Evolutionary conservation across 2,113 vertebrate genomes (phyloP).

Genomic region (Lipophrys pholis): DNA sequence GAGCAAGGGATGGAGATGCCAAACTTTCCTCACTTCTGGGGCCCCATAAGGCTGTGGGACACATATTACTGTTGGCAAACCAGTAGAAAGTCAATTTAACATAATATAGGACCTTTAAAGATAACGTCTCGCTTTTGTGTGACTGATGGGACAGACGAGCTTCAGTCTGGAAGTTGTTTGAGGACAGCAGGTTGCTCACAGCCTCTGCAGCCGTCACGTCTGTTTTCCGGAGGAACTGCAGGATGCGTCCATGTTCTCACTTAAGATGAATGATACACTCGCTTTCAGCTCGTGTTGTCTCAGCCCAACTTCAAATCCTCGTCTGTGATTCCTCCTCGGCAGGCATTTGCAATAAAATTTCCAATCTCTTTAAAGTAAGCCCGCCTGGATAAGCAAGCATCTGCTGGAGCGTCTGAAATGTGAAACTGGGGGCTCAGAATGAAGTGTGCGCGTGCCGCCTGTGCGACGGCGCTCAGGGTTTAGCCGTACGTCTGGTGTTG

Average conservation of each 20-base stretch:
- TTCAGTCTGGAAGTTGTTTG: background rate
- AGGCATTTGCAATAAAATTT: constrained; percentile 26
- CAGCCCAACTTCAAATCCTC: constrained; percentile 9
- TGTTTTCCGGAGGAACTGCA: background rate
- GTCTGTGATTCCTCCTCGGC: constrained; percentile 17
- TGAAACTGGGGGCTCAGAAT: constrained; percentile 25
- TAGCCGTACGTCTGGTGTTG: constrained; percentile 44
- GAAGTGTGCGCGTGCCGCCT: constrained; percentile 6
- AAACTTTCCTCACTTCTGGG: too few species aligned
- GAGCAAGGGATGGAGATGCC: too few species aligned
- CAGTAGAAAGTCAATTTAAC: too few species aligned
- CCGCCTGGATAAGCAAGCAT: constrained; percentile 39
- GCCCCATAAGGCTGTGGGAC: too few species aligned
- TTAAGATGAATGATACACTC: background rate
- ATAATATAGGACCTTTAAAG: background rate
- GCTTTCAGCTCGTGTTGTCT: background rate
- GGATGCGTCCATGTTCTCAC: background rate
- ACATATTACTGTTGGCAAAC: too few species aligned
- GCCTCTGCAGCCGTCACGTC: background rate
- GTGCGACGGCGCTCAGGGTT: constrained; percentile 33
- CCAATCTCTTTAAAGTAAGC: constrained; percentile 30
- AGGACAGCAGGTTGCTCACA: background rate
- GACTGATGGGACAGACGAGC: background rate
- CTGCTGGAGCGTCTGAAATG: constrained; percentile 25
- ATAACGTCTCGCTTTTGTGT: background rate